Conservation (phyloP, 2,113 vertebrate genomes). For the Aegotheles bennettii region DNA sequence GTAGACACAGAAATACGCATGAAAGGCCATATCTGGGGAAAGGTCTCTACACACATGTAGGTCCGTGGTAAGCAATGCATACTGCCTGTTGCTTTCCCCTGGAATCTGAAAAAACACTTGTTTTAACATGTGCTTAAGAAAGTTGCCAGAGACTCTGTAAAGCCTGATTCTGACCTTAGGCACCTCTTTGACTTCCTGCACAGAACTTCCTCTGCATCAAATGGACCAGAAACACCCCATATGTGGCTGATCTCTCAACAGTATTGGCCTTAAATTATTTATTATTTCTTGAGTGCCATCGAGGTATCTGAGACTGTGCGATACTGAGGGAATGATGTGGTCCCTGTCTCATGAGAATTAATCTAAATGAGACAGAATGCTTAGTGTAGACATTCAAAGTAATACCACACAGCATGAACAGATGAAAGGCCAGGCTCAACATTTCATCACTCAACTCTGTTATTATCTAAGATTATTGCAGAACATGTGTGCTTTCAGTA, state of each 20-base stretch:
- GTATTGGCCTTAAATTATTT: neutral
- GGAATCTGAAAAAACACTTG: neutral
- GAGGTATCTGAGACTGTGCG: neutral
- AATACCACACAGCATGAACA: neutral
- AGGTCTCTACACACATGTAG: neutral
- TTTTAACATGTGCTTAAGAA: conserved; percentile 20
- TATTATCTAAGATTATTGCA: neutral
- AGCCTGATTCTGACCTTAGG: neutral
- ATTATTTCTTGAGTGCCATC: conserved; percentile 1
- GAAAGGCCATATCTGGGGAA: neutral
- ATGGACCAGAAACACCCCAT: conserved; percentile 7
- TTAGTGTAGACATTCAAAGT: neutral
- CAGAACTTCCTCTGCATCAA: neutral
- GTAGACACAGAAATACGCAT: neutral
- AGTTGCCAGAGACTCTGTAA: conserved; percentile 24
- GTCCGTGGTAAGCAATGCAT: neutral
- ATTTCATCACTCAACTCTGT: conserved; percentile 2
- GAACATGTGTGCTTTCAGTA: neutral
- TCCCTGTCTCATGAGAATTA: neutral
- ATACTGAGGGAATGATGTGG: neutral
- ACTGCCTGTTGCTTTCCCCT: neutral
- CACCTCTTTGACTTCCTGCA: neutral
- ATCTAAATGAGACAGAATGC: neutral
- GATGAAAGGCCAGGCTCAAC: neutral
- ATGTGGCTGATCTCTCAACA: neutral